Evolutionary conservation across 2,113 vertebrate species (phyloP).

Genomic region (Pyrgilauda ruficollis): DNA sequence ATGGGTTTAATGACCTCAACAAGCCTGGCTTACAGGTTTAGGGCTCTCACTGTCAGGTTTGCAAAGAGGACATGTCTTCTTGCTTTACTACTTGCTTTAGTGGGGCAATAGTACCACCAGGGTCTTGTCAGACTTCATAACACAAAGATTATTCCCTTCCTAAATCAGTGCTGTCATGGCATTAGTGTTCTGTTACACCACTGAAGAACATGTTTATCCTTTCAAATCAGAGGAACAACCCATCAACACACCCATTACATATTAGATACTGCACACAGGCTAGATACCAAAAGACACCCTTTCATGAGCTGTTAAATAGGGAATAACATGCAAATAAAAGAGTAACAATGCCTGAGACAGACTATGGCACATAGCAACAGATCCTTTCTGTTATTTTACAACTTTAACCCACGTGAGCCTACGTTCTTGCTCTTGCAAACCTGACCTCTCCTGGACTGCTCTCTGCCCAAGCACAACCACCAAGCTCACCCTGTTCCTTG

Average conservation of each 20-base stretch:
- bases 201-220: background rate
- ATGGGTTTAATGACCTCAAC: fast-evolving
- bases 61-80: background rate
- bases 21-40: background rate
- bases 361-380: fast-evolving
- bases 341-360: background rate
- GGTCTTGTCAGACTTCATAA: background rate
- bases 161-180: background rate
- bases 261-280: background rate
- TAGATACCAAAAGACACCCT: background rate
- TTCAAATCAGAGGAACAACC: background rate
- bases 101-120: background rate
- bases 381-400: background rate
- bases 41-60: background rate
- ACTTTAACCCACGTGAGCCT: background rate
- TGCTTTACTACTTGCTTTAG: background rate
- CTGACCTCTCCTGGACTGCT: fast-evolving
- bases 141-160: background rate
- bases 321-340: background rate
- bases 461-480: background rate
- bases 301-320: background rate
- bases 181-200: background rate
- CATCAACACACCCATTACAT: background rate
- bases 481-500: background rate
- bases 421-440: background rate